Conservation (phyloP, 2,797 vertebrate species). For the Acipenser oxyrinchus region DNA sequence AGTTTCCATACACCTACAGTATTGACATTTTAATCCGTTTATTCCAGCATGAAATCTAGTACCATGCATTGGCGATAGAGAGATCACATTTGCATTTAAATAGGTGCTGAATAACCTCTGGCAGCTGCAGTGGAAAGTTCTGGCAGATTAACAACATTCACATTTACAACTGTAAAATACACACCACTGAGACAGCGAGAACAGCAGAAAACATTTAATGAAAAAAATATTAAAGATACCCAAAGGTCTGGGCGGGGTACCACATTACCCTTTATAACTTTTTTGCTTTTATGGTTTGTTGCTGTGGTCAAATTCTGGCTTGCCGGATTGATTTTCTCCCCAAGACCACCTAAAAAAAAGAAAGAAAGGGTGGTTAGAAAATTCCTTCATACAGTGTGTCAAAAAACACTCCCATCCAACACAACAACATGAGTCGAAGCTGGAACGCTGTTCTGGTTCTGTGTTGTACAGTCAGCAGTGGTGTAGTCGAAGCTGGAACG, state of each 20-base stretch:
- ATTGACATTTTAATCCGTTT: not conserved
- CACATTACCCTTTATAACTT: conserved; percentile 57
- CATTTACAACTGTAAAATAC: not conserved
- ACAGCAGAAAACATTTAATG: conserved; percentile 10
- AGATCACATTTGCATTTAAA: too few relatives aligned
- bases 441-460: too few relatives aligned
- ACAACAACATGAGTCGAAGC: too few relatives aligned
- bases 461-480: too few relatives aligned
- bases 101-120: not conserved
- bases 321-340: conserved; percentile 28
- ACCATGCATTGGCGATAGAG: too few relatives aligned
- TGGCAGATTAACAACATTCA: not conserved
- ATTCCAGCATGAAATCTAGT: too few relatives aligned
- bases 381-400: too few relatives aligned
- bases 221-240: conserved; percentile 38
- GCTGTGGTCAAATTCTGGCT: conserved; percentile 32
- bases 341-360: conserved; percentile 46
- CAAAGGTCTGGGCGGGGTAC: conserved; percentile 47
- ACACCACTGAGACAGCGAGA: not conserved
- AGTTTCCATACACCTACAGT: not conserved
- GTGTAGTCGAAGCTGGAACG: too few relatives aligned
- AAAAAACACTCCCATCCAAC: too few relatives aligned
- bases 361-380: conserved; percentile 2
- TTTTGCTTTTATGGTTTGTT: conserved; percentile 19
- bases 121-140: not conserved